Evolutionary conservation across 2,797 vertebrate genomes (phyloP), one percentile per base, ranked within the genome.

Genomic region (Lacerta agilis): DNA sequence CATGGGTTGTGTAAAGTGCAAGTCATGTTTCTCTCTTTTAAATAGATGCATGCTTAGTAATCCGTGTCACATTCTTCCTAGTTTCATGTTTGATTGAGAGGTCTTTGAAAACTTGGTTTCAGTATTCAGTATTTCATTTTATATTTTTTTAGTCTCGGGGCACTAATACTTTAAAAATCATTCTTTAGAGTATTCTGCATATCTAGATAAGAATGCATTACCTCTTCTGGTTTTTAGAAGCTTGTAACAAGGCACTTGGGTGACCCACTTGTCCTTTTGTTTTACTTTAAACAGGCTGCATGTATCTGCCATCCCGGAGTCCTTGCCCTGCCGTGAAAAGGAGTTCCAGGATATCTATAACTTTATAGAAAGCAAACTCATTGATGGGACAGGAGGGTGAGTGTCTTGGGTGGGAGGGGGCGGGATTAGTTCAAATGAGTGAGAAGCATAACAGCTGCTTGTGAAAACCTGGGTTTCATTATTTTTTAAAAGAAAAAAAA

Each of bases 261-360:
- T 82, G 58, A 66, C 5, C 1, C 23, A 3, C 83, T 38, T 45
- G 90, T 72, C 0, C 25, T 86, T 6, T 20, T 82, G 3, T 75
- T 90, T 87, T 75, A 18, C 64, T 88, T 49, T 91, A 89, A 73
- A 80, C 33, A 38, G 98, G 94, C 94, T 99, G 20, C 99, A 99
- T 72, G 98, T 99, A 90, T 99, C 98, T 87, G 96, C 98, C 1
- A 91, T 99, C 86, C 99, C 98, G 0, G 98, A 99, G 90, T 98
- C 98, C 29, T 97, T 99, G 83, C 98, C 99, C 27, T 99, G 98
- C 94, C 97, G 98, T 87, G 99, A 99, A 94, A 98, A 98, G 95
- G 99, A 99, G 96, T 99, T 99, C 88, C 98, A 99, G 91, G 98
- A 99, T 95, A 97, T 99, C 89, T 99, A 98, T 96, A 98, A 95